Percentiles rank a stretch among this genome's conserved stretches.
These are phyloP conservation scores for Gasterosteus aculeatus DNA, from an alignment of 2,113 vertebrate species.

Conservation along the genomic window DNA sequence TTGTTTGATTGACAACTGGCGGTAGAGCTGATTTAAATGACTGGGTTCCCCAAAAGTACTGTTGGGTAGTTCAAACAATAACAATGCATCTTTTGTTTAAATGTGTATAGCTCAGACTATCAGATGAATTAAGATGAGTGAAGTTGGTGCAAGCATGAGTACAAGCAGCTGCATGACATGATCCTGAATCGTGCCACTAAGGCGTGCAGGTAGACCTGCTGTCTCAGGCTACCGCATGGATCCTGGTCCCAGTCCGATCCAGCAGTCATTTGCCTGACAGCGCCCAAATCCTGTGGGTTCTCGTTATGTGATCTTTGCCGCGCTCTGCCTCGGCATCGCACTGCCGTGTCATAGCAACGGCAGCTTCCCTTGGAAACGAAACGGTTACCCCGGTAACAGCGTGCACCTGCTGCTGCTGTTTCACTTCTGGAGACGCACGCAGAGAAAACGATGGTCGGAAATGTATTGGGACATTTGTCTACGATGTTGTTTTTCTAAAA, in stretches of 20 bases:
- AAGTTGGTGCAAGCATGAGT: neutral
- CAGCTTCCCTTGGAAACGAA: conserved; percentile 81
- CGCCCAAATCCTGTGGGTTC: conserved; percentile 51
- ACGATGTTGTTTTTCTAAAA: neutral
- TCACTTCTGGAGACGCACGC: conserved; percentile 24
- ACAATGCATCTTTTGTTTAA: neutral
- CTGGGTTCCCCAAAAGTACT: too few species aligned
- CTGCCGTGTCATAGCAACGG: conserved; percentile 68
- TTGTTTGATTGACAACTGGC: neutral
- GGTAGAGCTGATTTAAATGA: conserved; percentile 1
- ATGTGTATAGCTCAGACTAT: neutral
- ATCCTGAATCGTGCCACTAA: too few species aligned
- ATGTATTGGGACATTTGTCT: neutral
- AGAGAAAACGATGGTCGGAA: conserved; percentile 22
- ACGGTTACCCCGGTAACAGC: conserved; percentile 71
- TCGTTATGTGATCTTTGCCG: conserved; percentile 40
- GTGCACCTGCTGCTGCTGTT: conserved; percentile 49
- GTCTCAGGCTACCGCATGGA: neutral
- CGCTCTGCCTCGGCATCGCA: conserved; percentile 48
- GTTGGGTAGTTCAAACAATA: neutral
- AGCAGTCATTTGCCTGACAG: neutral
- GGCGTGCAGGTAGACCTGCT: neutral
- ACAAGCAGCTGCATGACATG: neutral
- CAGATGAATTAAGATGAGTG: neutral
- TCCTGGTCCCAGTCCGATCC: neutral